Evolutionary conservation across 1,140 invertebrate species (phyloP).

Genomic region (Papilio aristodemus): DNA sequence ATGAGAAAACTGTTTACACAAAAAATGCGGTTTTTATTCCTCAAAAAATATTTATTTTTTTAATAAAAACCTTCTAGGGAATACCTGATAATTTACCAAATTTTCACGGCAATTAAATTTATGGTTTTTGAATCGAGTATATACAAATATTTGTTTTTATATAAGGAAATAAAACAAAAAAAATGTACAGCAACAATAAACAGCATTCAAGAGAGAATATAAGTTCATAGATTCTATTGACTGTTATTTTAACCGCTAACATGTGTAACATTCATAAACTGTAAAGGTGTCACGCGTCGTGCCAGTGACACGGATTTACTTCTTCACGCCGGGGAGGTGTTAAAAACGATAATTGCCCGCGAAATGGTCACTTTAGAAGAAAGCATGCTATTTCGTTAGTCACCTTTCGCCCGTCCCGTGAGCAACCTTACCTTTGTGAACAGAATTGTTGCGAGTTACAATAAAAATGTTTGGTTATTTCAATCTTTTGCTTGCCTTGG

Average conservation of each 20-base stretch:
- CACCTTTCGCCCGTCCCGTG: constrained; percentile 34
- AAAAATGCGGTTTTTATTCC: no score
- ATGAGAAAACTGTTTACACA: no score
- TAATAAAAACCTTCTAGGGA: no score
- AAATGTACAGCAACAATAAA: no score
- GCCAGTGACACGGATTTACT: constrained; percentile 56
- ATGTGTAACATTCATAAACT: constrained; percentile 23
- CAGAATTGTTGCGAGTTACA: background rate
- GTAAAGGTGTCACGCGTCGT: constrained; percentile 45
- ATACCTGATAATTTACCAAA: no score
- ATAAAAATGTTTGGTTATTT: constrained; percentile 37
- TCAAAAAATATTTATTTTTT: no score
- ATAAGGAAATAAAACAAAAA: no score
- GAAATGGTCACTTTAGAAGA: constrained; percentile 51
- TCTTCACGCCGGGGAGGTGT: constrained; percentile 52
- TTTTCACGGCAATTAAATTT: no score
- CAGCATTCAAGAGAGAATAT: background rate
- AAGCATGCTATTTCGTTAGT: constrained; percentile 58
- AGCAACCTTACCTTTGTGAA: constrained; percentile 38
- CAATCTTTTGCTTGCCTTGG: background rate
- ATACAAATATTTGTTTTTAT: no score
- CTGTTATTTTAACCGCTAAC: constrained; percentile 24
- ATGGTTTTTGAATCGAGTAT: no score
- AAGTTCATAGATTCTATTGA: constrained; percentile 10
- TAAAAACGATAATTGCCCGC: constrained; percentile 64